These are phyloP conservation scores for Tenthredo notha DNA, from an alignment of 2,888 invertebrate genomes.

Conservation along the genomic window DNA sequence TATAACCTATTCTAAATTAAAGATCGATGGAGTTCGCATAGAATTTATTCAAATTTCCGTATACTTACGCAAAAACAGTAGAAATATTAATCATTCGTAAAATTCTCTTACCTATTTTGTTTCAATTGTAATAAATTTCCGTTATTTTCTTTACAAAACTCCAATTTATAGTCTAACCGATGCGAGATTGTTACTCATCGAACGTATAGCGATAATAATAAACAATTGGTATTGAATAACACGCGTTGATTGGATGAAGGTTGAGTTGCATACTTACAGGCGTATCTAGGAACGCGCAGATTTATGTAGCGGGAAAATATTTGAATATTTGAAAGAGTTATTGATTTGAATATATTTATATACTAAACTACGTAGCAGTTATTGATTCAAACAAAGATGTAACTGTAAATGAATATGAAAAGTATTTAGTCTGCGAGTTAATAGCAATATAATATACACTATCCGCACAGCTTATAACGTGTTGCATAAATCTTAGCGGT, in stretches of 20 bases:
- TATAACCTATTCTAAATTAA: background rate
- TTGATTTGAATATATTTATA: background rate
- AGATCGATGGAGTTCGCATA: background rate
- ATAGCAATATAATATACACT: background rate
- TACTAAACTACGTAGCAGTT: background rate
- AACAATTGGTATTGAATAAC: conserved; percentile 4
- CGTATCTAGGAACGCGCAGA: background rate
- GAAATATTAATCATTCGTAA: background rate
- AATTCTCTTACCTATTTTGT: background rate
- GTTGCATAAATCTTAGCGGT: conserved; percentile 1
- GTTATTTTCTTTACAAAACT: background rate
- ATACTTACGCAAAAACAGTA: background rate
- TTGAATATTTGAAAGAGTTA: background rate
- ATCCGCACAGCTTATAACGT: background rate
- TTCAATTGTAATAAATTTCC: background rate
- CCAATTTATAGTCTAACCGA: background rate
- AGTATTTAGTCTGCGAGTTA: too few species aligned
- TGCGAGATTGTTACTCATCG: background rate
- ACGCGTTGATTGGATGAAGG: background rate
- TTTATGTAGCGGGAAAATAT: background rate
- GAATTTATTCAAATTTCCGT: background rate
- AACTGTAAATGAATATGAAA: background rate
- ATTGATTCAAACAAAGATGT: background rate
- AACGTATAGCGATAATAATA: background rate
- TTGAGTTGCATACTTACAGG: background rate